phyloP scores from a whole-genome alignment of 2,888 invertebrate species.

The Drosophila engyochracea region DNA sequence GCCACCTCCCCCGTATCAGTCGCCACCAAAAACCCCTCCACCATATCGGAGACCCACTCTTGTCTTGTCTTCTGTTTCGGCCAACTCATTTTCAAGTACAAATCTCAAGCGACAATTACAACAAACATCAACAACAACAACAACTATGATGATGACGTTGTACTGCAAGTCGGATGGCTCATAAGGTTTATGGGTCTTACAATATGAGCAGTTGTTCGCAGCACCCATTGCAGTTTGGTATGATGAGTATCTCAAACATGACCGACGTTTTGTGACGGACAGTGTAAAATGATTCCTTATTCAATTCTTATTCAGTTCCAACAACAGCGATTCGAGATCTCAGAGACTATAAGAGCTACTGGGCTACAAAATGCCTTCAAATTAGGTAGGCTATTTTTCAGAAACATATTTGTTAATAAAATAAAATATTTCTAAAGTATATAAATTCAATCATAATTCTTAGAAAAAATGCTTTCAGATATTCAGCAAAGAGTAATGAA shows the following conservation, averaged over 20 bases:
- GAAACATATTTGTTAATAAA: not conserved
- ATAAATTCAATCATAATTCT: not conserved
- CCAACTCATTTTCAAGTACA: slow-evolving; percentile 78
- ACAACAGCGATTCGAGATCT: not conserved
- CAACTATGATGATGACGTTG: slow-evolving; percentile 37
- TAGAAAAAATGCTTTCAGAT: not conserved
- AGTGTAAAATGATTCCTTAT: not conserved
- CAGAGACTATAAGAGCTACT: not conserved
- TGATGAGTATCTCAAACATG: not conserved
- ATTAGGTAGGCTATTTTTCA: not conserved
- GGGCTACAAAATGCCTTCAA: accelerated
- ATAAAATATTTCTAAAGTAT: not conserved
- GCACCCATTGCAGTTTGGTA: not conserved
- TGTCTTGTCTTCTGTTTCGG: slow-evolving; percentile 31
- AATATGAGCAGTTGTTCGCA: slow-evolving; percentile 6
- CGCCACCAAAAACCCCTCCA: not conserved
- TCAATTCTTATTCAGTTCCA: not conserved
- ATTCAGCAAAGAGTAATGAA: not conserved
- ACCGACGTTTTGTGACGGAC: no score
- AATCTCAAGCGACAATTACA: slow-evolving; percentile 46
- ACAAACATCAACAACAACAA: slow-evolving; percentile 8
- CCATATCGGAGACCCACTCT: slow-evolving; percentile 4
- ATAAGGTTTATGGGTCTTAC: slow-evolving; percentile 35
- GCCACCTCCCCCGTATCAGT: slow-evolving; percentile 35
- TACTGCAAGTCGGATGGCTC: slow-evolving; percentile 20